A percentile compares a stretch with the other conserved stretches of the same genome.
These are phyloP conservation scores for Amblyopsis hoosieri DNA, from an alignment of 2,797 vertebrate genomes.

Conservation along the genomic window DNA sequence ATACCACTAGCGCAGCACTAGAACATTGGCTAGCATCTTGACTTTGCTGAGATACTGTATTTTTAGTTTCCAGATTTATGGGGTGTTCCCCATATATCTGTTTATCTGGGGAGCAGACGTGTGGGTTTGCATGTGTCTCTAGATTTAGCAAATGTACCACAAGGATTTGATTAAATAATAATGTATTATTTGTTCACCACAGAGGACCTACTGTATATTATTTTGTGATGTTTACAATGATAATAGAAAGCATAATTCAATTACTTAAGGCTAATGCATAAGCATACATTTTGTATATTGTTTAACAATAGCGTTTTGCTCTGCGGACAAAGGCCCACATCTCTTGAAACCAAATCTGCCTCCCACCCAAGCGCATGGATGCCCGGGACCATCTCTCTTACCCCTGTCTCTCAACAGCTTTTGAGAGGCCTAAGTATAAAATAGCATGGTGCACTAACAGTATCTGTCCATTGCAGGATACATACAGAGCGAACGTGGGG, in stretches of 20 bases:
- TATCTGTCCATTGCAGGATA: constrained; percentile 86
- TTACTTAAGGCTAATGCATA: no score
- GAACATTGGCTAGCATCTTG: no score
- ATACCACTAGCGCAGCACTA: no score
- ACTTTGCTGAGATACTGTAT: no score
- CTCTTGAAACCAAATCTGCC: constrained; percentile 79
- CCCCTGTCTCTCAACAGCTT: constrained; percentile 88
- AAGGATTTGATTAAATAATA: neutral
- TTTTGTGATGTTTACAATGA: neutral
- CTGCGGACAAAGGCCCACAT: constrained; percentile 65
- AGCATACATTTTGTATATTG: constrained; percentile 10
- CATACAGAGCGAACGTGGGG: constrained; percentile 76
- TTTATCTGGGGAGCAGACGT: no score
- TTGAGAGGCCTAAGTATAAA: constrained; percentile 86
- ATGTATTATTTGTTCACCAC: constrained; percentile 4
- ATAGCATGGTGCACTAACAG: constrained; percentile 78
- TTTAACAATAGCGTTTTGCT: constrained; percentile 47
- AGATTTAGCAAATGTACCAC: no score
- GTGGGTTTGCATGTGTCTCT: no score
- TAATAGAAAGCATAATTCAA: no score
- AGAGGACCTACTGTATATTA: neutral
- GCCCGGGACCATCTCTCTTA: constrained; percentile 80
- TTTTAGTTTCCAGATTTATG: no score
- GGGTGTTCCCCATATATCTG: no score
- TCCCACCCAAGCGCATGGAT: constrained; percentile 80